A percentile compares a stretch with the other conserved stretches of the same genome.
Conservation (phyloP, 2,113 vertebrate species). For the Neotragus pygmaeus region DNA sequence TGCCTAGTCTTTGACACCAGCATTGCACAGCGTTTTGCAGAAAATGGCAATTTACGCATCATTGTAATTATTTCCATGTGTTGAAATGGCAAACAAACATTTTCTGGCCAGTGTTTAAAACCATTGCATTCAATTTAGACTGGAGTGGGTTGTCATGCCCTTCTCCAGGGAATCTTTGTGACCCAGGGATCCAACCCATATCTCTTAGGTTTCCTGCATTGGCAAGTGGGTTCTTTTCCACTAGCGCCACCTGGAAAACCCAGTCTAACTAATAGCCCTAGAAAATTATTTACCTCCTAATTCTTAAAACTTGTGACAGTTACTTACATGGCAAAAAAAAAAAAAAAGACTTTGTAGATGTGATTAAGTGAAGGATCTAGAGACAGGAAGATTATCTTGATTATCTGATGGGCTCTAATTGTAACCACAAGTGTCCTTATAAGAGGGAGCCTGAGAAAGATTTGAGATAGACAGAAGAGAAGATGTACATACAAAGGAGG, state of each 20-base stretch:
- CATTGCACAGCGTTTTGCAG: conserved; percentile 98
- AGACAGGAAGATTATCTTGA: not conserved
- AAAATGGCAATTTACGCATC: conserved; percentile 98
- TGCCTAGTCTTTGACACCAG: conserved; percentile 99
- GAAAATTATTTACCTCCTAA: not conserved
- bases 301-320: not conserved
- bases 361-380: not conserved
- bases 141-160: not conserved
- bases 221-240: not conserved
- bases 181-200: not conserved
- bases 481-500: not conserved
- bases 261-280: not conserved
- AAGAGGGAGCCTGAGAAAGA: not conserved
- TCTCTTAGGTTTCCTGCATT: not conserved
- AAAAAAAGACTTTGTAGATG: not conserved
- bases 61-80: conserved; percentile 99
- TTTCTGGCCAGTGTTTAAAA: not conserved
- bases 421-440: not conserved
- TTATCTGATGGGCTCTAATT: not conserved
- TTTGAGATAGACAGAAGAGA: not conserved
- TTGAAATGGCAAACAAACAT: conserved; percentile 78
- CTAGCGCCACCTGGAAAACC: not conserved
- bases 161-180: not conserved
- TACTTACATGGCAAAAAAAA: not conserved
- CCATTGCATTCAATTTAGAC: not conserved